Evolutionary conservation across 2,888 invertebrate species (phyloP).

Genomic region (Drosophila putrida): DNA sequence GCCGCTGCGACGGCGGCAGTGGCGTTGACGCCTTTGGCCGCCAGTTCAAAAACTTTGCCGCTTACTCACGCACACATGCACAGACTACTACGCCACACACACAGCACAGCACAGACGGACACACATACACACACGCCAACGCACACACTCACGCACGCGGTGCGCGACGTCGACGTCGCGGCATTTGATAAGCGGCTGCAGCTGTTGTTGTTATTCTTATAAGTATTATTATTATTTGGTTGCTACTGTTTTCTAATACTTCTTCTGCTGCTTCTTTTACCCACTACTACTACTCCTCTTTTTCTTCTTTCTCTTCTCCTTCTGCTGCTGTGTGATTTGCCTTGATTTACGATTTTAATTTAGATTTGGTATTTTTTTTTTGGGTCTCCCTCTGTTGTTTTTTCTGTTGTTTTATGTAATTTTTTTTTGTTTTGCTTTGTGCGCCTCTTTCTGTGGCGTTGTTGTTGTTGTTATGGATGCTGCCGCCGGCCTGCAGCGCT

Average conservation of each 20-base stretch:
- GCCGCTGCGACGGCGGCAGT: slow-evolving; percentile 34
- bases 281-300: neutral
- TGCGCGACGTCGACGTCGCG: slow-evolving; percentile 69
- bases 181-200: slow-evolving; percentile 68
- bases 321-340: slow-evolving; percentile 35
- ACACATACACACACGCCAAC: slow-evolving; percentile 11
- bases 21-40: slow-evolving; percentile 75
- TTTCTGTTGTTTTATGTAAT: slow-evolving; percentile 53
- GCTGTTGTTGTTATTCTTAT: slow-evolving; percentile 6
- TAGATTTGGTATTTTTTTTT: slow-evolving; percentile 38
- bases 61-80: slow-evolving; percentile 61
- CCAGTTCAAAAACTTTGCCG: slow-evolving; percentile 70
- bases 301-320: neutral
- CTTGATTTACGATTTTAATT: slow-evolving; percentile 62
- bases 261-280: neutral
- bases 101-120: slow-evolving; percentile 16
- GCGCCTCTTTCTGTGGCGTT: slow-evolving; percentile 38
- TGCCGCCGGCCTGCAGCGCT: slow-evolving; percentile 57
- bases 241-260: neutral
- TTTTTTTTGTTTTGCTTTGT: slow-evolving; percentile 46
- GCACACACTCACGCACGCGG: slow-evolving; percentile 64
- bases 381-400: slow-evolving; percentile 7
- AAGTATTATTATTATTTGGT: slow-evolving; percentile 3
- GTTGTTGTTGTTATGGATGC: slow-evolving; percentile 22
- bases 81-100: slow-evolving; percentile 13